Conservation (phyloP, 2,113 vertebrate species). For the Gopherus flavomarginatus region DNA sequence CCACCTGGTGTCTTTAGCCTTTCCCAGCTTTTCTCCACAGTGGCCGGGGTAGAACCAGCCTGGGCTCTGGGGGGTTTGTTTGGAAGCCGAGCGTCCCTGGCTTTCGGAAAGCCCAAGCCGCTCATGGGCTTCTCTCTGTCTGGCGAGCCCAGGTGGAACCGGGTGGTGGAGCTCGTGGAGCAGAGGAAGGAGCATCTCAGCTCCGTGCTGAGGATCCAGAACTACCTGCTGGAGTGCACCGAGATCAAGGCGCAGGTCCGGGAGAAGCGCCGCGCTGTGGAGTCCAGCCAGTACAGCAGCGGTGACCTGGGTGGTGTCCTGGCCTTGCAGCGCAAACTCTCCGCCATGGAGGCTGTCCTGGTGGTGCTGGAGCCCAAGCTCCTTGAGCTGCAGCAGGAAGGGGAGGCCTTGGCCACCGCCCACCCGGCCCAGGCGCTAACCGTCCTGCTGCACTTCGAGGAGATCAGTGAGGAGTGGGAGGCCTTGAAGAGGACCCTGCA, state of each 20-base stretch:
- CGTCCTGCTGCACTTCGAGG: constrained; percentile 88
- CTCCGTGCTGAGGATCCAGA: constrained; percentile 90
- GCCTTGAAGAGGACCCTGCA: constrained; percentile 85
- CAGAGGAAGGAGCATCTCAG: constrained; percentile 87
- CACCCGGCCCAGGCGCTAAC: constrained; percentile 85
- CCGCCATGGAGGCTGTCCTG: constrained; percentile 91
- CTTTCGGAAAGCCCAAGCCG: neutral
- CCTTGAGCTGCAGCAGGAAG: constrained; percentile 88
- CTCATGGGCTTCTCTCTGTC: too few relatives aligned
- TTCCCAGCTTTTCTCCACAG: too few relatives aligned
- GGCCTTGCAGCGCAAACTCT: constrained; percentile 89
- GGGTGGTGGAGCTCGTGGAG: constrained; percentile 95
- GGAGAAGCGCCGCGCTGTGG: constrained; percentile 91
- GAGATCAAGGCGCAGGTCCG: constrained; percentile 92
- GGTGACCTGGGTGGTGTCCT: constrained; percentile 87
- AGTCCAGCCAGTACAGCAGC: constrained; percentile 84
- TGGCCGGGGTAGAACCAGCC: too few relatives aligned
- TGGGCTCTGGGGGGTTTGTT: neutral
- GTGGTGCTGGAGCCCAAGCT: constrained; percentile 90
- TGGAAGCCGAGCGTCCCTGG: neutral
- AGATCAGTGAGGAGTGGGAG: constrained; percentile 92
- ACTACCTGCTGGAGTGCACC: constrained; percentile 91
- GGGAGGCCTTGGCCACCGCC: constrained; percentile 82
- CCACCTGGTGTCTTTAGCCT: too few relatives aligned
- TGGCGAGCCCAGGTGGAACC: constrained; percentile 87